Evolutionary conservation across 1,140 invertebrate genomes (phyloP), one percentile per base, ranked within the genome.

Genomic region (Pseudomyrmex sp.): DNA sequence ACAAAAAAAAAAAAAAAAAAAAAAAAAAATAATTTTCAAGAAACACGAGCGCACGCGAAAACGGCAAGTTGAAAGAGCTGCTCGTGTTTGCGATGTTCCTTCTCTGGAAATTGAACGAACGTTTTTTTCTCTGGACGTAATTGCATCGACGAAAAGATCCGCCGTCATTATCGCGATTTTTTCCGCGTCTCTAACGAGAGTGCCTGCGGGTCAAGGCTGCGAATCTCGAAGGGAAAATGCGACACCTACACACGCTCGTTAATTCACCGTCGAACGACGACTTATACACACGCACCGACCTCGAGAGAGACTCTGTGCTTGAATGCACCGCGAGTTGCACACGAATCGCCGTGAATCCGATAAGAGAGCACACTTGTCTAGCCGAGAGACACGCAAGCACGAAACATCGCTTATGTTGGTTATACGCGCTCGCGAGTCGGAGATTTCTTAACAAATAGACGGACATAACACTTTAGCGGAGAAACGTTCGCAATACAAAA

Each of bases 121-220:
- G 35, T 35, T 35, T 35, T 35, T 26, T 35, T 35, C 35, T 35
- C 35, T 1, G 35, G 5, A 35, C 35, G 35, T 35, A 35, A 35
- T 35, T 35, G 35, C 35, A 7, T 35, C 5, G 35, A 35, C 35
- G 35, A 35, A 5, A 35, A 35, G 35, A 52, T 52, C 23, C 20
- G 23, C 18, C 56, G 20, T 80, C 48, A 77, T 66, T 66, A 77
- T 58, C 61, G 63, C 56, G 54, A 18, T 59, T 26, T 35, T 70
- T 72, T 80, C 76, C 52, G 54, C 52, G n/a, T 80, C 65, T 80
- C 52, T 69, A 80, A 58, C 54, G 20, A 46, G 44, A 80, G 66
- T 12, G 18, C 18, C 70, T n/a, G 5, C 63, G 9, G 65, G 66
- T 80, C 76, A 80, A 80, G 66, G 52, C 70, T 72, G 65, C 35